Conservation (phyloP, 1,140 invertebrate species). For the Ylistrum balloti region DNA sequence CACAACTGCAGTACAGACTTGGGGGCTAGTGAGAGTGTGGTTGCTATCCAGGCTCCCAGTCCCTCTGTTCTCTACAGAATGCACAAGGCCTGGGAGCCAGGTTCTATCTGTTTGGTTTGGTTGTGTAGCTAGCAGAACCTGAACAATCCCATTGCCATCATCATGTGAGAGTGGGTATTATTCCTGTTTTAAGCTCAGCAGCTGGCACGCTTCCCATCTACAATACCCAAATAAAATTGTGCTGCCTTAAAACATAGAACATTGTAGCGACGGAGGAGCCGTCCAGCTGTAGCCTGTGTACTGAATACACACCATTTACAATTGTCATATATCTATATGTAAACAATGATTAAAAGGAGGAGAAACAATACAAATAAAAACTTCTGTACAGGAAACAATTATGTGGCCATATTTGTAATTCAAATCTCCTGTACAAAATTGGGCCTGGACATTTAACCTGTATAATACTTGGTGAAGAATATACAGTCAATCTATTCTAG, state of each 20-base stretch:
- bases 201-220: constrained; percentile 36
- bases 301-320: not conserved
- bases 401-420: no score
- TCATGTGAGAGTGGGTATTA: not conserved
- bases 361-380: not conserved
- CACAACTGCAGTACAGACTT: constrained; percentile 37
- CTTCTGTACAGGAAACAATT: not conserved
- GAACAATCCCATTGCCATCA: not conserved
- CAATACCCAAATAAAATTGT: constrained; percentile 40
- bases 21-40: constrained; percentile 22
- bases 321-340: not conserved
- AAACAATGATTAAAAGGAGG: not conserved
- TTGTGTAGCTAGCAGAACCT: constrained; percentile 31
- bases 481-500: not conserved
- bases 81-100: constrained; percentile 34
- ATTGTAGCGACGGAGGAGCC: constrained; percentile 15
- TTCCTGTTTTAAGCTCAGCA: constrained; percentile 10
- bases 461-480: not conserved
- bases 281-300: not conserved
- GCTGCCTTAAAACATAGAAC: constrained; percentile 29
- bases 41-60: constrained; percentile 22
- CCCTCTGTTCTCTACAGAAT: constrained; percentile 20
- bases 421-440: not conserved
- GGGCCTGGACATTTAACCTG: not conserved
- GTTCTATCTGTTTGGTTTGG: constrained; percentile 24